phyloP scores from a whole-genome alignment of 2,888 invertebrate species.

The Zygothrica quintamaculata region DNA sequence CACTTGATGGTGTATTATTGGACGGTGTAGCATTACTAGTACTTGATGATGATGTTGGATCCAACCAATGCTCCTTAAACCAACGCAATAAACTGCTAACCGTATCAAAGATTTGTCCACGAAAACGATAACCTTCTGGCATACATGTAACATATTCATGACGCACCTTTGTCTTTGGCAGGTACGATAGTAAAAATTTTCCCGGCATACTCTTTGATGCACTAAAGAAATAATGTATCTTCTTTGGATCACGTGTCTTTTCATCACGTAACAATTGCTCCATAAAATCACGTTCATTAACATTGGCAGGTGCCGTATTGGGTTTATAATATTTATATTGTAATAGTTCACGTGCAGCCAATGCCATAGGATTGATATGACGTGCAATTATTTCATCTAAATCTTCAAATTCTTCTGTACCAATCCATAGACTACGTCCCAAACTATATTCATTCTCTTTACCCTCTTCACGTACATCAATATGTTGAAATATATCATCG shows the following conservation, averaged over 20 bases:
- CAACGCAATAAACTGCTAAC: slow-evolving; percentile 91
- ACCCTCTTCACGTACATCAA: slow-evolving; percentile 97
- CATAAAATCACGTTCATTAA: slow-evolving; percentile 87
- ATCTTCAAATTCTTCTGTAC: slow-evolving; percentile 97
- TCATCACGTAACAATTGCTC: slow-evolving; percentile 95
- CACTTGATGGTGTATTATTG: slow-evolving; percentile 29
- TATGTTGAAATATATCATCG: slow-evolving; percentile 97
- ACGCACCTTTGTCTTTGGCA: slow-evolving; percentile 92
- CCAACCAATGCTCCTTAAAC: slow-evolving; percentile 99
- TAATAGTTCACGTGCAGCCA: slow-evolving; percentile 94
- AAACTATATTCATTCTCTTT: slow-evolving; percentile 98
- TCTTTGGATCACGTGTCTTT: slow-evolving; percentile 93
- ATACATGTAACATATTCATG: slow-evolving; percentile 97
- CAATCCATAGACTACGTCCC: slow-evolving; percentile 94
- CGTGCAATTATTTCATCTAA: slow-evolving; percentile 99
- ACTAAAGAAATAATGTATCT: slow-evolving; percentile 94
- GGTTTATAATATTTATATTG: slow-evolving; percentile 94
- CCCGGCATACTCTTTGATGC: slow-evolving; percentile 95
- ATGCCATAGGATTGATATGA: slow-evolving; percentile 98
- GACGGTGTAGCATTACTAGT: slow-evolving; percentile 15
- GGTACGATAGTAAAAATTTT: slow-evolving; percentile 96
- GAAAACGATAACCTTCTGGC: slow-evolving; percentile 96
- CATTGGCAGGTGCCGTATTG: slow-evolving; percentile 90
- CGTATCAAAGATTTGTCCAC: slow-evolving; percentile 94
- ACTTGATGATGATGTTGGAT: slow-evolving; percentile 88